A percentile compares a stretch with the other conserved stretches of the same genome.
These are phyloP conservation scores for Seladonia tumulorum DNA, from an alignment of 2,888 invertebrate genomes.

Conservation along the genomic window DNA sequence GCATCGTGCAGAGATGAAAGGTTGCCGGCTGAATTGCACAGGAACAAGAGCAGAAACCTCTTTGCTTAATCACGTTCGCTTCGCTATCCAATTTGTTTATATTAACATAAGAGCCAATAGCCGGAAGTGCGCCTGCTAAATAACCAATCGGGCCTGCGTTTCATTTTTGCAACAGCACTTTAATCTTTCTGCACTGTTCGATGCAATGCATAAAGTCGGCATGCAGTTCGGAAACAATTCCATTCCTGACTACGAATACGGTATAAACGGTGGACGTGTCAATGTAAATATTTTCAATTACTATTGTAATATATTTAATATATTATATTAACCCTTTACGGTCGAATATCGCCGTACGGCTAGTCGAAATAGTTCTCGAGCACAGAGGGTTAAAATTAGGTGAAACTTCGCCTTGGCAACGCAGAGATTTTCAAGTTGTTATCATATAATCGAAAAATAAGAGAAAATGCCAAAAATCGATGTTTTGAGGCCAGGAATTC, in stretches of 20 bases:
- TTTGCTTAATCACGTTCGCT: not conserved
- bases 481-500: no score
- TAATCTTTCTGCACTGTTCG: not conserved
- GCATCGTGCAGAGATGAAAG: not conserved
- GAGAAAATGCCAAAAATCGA: no score
- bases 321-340: no score
- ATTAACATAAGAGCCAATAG: not conserved
- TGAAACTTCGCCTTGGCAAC: no score
- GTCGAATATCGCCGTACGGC: no score
- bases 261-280: not conserved
- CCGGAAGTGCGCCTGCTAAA: not conserved
- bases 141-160: not conserved
- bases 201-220: no score
- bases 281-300: not conserved
- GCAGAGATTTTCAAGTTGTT: no score
- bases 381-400: no score
- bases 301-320: not conserved
- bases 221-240: not conserved
- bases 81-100: not conserved
- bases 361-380: no score
- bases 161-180: not conserved
- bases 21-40: not conserved
- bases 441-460: no score
- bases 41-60: not conserved
- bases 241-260: not conserved